Conservation (phyloP, 2,113 vertebrate species). For the Scomber japonicus region DNA sequence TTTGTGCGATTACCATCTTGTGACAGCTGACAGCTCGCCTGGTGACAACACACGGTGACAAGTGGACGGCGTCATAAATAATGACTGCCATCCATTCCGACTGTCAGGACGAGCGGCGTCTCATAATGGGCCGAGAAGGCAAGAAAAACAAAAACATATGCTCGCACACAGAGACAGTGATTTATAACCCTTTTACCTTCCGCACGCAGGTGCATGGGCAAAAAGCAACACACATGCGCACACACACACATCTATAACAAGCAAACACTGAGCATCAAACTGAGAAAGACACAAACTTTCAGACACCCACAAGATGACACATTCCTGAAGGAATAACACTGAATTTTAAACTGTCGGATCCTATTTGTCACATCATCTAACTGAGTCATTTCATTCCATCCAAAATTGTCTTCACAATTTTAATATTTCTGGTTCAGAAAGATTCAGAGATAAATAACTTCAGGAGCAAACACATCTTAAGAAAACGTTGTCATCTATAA, state of each 20-base stretch:
- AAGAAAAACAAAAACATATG: conserved; percentile 63
- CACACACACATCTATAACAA: conserved; percentile 5
- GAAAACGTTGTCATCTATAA: background rate
- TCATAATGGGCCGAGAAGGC: conserved; percentile 47
- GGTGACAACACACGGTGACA: conserved; percentile 48
- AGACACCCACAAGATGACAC: background rate
- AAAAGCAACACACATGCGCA: conserved; percentile 16
- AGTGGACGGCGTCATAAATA: conserved; percentile 71
- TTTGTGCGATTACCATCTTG: conserved; percentile 65
- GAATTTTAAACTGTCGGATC: background rate
- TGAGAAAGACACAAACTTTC: background rate
- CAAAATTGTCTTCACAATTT: background rate
- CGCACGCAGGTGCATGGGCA: conserved; percentile 40
- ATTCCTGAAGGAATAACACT: no score
- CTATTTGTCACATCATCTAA: background rate
- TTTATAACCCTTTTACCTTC: conserved; percentile 60
- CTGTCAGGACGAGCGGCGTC: conserved; percentile 56
- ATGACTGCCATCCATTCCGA: conserved; percentile 66
- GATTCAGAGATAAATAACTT: background rate
- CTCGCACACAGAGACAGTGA: conserved; percentile 59
- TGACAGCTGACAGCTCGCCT: conserved; percentile 51
- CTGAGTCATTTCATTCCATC: background rate
- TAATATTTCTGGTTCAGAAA: background rate
- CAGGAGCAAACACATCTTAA: background rate
- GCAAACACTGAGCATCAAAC: background rate